These are phyloP conservation scores for Lasioglossum albipes DNA, from an alignment of 1,140 invertebrate species.

Conservation along the genomic window DNA sequence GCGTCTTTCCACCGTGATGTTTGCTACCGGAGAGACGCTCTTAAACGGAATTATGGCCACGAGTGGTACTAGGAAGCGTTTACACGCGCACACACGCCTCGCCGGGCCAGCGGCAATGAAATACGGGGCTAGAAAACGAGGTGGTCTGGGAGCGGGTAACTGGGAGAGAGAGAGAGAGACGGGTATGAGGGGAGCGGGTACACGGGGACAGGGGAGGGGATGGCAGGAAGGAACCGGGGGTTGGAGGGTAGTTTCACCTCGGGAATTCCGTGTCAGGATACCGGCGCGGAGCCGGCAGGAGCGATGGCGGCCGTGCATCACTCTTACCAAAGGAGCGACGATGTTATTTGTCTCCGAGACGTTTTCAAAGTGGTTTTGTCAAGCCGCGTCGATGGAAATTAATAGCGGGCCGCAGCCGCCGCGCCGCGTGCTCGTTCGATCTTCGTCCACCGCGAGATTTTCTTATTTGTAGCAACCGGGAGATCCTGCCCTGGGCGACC, in stretches of 20 bases:
- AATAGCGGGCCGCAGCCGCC: constrained; percentile 35
- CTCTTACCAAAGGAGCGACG: constrained; percentile 50
- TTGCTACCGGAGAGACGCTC: constrained; percentile 24
- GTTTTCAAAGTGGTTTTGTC: constrained; percentile 57
- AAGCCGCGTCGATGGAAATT: constrained; percentile 56
- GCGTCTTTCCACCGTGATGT: constrained; percentile 23
- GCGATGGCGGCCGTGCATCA: constrained; percentile 60
- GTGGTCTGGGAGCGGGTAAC: not conserved
- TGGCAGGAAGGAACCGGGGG: constrained; percentile 22
- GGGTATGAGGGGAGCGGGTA: constrained; percentile 11
- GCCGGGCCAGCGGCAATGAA: constrained; percentile 41
- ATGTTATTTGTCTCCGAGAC: constrained; percentile 57
- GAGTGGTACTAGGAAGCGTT: constrained; percentile 29
- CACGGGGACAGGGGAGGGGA: not conserved
- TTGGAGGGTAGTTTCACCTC: constrained; percentile 54
- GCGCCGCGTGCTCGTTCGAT: constrained; percentile 31
- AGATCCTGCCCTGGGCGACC: not conserved
- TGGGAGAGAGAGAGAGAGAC: too few species aligned
- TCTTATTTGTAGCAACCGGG: constrained; percentile 38
- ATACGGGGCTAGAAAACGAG: constrained; percentile 44
- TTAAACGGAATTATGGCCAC: constrained; percentile 57
- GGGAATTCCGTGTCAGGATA: constrained; percentile 55
- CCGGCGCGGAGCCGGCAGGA: constrained; percentile 40
- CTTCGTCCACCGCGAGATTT: constrained; percentile 36
- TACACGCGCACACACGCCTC: constrained; percentile 23